These are phyloP conservation scores for Bombus soroeensis DNA, from an alignment of 1,140 invertebrate species.

Conservation along the genomic window DNA sequence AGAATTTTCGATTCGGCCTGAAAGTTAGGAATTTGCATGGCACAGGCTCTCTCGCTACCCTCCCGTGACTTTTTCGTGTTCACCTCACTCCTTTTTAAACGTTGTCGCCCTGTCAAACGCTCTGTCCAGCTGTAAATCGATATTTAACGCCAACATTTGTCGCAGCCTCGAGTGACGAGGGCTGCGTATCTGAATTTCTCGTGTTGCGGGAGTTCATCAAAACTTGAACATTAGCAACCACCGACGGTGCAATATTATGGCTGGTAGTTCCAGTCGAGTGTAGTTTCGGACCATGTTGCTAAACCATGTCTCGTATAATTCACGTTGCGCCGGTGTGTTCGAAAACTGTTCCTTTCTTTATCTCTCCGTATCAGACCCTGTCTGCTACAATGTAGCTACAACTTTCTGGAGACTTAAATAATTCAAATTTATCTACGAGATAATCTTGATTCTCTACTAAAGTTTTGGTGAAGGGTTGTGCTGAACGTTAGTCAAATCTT, in stretches of 20 bases:
- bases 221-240: neutral
- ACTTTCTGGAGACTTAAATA: neutral
- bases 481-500: neutral
- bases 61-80: neutral
- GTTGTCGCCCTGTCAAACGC: neutral
- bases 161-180: neutral
- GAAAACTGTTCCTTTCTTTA: neutral
- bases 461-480: neutral
- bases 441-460: neutral
- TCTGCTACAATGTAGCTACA: neutral
- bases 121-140: neutral
- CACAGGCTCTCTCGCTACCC: neutral
- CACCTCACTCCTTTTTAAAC: slow-evolving; percentile 5
- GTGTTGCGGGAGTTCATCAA: slow-evolving; percentile 5
- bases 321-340: neutral
- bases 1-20: slow-evolving; percentile 43
- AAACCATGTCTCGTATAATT: neutral
- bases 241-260: neutral
- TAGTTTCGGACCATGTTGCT: neutral
- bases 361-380: neutral
- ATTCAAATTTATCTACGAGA: neutral
- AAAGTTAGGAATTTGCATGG: slow-evolving; percentile 39
- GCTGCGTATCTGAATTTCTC: neutral
- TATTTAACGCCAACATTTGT: slow-evolving; percentile 17
- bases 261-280: neutral